Conservation (phyloP, 2,113 vertebrate species). For the Rousettus leschenaultii region DNA sequence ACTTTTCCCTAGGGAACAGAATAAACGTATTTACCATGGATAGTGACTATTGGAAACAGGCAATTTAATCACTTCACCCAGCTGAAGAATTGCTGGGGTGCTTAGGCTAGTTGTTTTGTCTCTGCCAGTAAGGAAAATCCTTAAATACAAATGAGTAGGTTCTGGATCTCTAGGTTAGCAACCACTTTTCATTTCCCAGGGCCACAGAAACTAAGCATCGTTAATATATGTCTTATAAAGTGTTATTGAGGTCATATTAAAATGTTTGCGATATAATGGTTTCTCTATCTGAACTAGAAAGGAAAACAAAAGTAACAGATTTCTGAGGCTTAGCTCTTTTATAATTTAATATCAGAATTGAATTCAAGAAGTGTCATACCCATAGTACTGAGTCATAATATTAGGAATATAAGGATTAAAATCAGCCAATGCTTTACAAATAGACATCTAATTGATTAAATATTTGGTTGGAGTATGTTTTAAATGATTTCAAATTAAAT, state of each 20-base stretch:
- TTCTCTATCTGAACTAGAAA: conserved; percentile 35
- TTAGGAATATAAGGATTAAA: background rate
- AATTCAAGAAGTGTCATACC: background rate
- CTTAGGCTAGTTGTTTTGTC: conserved; percentile 23
- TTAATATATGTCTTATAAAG: conserved; percentile 61
- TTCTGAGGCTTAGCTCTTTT: conserved; percentile 6
- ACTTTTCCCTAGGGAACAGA: background rate
- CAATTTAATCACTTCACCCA: conserved; percentile 1
- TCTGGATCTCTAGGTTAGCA: conserved; percentile 47
- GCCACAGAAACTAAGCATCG: conserved; percentile 27
- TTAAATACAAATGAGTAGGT: conserved; percentile 29
- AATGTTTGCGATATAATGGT: background rate
- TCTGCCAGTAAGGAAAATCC: conserved; percentile 1
- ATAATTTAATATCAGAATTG: background rate
- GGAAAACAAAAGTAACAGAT: conserved; percentile 32
- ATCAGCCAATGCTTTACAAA: conserved; percentile 7
- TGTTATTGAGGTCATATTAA: conserved; percentile 27
- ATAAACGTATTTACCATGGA: background rate
- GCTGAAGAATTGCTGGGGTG: background rate
- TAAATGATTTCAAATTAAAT: conserved; percentile 29
- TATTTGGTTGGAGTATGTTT: background rate
- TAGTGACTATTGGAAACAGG: background rate
- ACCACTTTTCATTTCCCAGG: conserved; percentile 48
- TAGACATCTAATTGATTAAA: background rate
- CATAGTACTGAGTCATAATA: background rate